Conservation (phyloP, 2,797 vertebrate genomes). For the Sciaenops ocellatus region DNA sequence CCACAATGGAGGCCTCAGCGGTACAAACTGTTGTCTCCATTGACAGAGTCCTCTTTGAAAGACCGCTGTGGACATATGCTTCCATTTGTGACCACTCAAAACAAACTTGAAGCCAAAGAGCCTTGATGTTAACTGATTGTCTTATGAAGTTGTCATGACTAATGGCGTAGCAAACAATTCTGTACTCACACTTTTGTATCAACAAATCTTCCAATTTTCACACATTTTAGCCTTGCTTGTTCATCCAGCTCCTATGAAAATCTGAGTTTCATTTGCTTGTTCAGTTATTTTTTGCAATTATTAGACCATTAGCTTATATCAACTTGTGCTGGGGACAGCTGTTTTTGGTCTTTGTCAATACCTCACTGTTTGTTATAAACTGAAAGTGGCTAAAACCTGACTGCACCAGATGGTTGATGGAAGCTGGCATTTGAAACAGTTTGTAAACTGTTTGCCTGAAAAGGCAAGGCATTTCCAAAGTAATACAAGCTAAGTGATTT, state of each 20-base stretch:
- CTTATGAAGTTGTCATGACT: background rate
- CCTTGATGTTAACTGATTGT: background rate
- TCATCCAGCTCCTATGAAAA: background rate
- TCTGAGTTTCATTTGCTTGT: constrained; percentile 19
- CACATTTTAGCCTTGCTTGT: background rate
- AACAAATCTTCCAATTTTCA: background rate
- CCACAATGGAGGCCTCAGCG: constrained; percentile 20
- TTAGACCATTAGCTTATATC: constrained; percentile 17
- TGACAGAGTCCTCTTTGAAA: background rate
- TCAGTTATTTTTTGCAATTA: background rate
- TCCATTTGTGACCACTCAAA: background rate
- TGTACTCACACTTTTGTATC: background rate
- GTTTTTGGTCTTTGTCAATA: constrained; percentile 5
- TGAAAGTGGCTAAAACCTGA: constrained; percentile 17
- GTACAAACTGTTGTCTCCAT: background rate
- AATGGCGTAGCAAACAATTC: background rate
- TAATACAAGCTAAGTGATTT: too few species aligned
- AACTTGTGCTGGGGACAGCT: background rate
- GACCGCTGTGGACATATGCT: background rate
- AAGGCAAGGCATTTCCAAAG: too few species aligned
- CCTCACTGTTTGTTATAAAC: background rate
- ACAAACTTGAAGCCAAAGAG: background rate
- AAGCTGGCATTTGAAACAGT: too few species aligned
- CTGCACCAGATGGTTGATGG: too few species aligned
- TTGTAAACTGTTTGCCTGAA: too few species aligned